A percentile compares a stretch with the other conserved stretches of the same genome.
Evolutionary conservation across 2,888 invertebrate species (phyloP).

Genomic region (Hirtodrosophila alboralis): DNA sequence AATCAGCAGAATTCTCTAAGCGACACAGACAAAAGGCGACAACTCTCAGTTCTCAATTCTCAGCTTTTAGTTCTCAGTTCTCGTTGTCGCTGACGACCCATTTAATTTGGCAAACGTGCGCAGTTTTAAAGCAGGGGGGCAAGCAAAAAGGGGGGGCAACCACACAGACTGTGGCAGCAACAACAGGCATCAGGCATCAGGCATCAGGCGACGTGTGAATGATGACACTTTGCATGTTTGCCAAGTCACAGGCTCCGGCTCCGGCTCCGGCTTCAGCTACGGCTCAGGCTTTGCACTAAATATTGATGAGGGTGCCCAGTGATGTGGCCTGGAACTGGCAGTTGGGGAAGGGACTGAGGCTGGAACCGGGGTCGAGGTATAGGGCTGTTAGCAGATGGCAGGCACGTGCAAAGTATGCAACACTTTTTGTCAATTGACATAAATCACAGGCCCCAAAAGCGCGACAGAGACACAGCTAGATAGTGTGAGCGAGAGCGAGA

Average conservation of each 20-base stretch:
- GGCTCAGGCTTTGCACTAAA: constrained; percentile 65
- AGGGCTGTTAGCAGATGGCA: constrained; percentile 44
- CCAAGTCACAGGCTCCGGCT: constrained; percentile 57
- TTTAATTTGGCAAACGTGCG: constrained; percentile 81
- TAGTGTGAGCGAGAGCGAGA: neutral
- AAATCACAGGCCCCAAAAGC: constrained; percentile 53
- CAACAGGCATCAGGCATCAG: constrained; percentile 13
- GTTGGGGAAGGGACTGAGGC: neutral
- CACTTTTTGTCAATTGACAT: constrained; percentile 69
- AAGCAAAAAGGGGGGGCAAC: constrained; percentile 32
- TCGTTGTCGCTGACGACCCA: constrained; percentile 66
- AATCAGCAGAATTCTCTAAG: constrained; percentile 72
- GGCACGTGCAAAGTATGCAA: constrained; percentile 76
- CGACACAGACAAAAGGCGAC: constrained; percentile 57
- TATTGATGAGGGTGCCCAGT: constrained; percentile 71
- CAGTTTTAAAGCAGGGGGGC: constrained; percentile 68
- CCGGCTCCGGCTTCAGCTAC: neutral
- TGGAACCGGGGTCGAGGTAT: constrained; percentile 1
- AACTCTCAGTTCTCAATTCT: constrained; percentile 14
- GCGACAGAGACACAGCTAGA: neutral
- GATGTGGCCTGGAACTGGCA: constrained; percentile 10
- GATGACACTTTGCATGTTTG: constrained; percentile 81
- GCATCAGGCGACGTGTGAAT: constrained; percentile 73
- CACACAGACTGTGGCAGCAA: constrained; percentile 29
- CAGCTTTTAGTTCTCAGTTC: constrained; percentile 22